A percentile compares a stretch with the other conserved stretches of the same genome.
Conservation (phyloP, 2,113 vertebrate genomes). For the Mobula birostris region DNA sequence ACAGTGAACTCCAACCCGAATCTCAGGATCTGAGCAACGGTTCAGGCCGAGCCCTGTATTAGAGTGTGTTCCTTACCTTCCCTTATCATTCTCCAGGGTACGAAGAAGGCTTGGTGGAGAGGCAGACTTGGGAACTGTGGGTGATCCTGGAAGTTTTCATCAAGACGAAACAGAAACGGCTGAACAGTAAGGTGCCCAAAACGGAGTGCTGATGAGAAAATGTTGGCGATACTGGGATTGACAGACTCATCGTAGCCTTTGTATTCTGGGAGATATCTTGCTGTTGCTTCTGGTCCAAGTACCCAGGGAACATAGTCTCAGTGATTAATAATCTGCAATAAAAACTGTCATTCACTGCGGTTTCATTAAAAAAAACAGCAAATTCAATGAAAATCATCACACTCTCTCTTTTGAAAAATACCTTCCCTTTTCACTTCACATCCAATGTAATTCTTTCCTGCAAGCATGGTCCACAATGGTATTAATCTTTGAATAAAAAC, state of each 20-base stretch:
- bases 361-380: background rate
- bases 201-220: slow-evolving; percentile 74
- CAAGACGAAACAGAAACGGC: slow-evolving; percentile 59
- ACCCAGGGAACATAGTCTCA: slow-evolving; percentile 71
- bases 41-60: background rate
- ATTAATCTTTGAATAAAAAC: background rate
- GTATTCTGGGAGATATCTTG: slow-evolving; percentile 55
- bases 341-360: background rate
- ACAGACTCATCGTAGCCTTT: slow-evolving; percentile 55
- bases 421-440: too few relatives aligned
- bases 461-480: background rate
- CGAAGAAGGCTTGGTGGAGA: slow-evolving; percentile 65
- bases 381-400: too few relatives aligned
- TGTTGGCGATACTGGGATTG: slow-evolving; percentile 68
- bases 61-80: slow-evolving; percentile 56
- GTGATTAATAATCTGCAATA: slow-evolving; percentile 67
- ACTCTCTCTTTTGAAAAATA: background rate
- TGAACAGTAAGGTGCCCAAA: slow-evolving; percentile 76
- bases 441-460: too few relatives aligned
- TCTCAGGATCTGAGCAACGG: background rate
- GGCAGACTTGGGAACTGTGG: slow-evolving; percentile 52
- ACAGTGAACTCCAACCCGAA: background rate
- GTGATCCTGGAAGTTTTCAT: slow-evolving; percentile 54
- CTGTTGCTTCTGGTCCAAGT: slow-evolving; percentile 47
- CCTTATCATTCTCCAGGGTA: slow-evolving; percentile 70